Percentiles rank a stretch among this genome's conserved stretches.
phyloP scores from a whole-genome alignment of 2,797 vertebrate genomes.

The Fratercula arctica region DNA sequence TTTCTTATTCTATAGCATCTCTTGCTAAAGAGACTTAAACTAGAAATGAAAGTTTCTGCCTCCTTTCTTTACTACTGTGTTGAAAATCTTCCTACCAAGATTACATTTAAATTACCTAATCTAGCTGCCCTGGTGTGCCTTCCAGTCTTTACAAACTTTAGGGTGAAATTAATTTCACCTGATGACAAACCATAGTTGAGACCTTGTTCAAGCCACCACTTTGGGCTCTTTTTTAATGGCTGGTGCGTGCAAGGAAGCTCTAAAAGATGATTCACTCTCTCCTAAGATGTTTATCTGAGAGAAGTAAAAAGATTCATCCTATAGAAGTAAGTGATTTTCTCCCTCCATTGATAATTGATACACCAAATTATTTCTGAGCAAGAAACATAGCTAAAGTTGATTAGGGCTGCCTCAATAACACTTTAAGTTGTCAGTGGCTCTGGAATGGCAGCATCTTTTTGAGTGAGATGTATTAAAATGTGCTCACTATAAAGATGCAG shows the following conservation, averaged over 20 bases:
- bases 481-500: background rate
- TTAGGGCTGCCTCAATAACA: background rate
- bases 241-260: background rate
- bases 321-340: background rate
- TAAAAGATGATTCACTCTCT: background rate
- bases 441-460: background rate
- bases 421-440: background rate
- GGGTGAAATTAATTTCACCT: background rate
- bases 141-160: background rate
- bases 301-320: background rate
- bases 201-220: background rate
- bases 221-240: background rate
- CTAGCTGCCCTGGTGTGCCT: background rate
- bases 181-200: background rate
- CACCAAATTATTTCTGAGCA: background rate
- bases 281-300: background rate
- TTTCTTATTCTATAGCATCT: background rate
- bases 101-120: conserved; percentile 12
- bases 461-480: background rate
- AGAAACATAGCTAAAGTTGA: background rate
- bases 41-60: background rate
- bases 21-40: conserved; percentile 1
- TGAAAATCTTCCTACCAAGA: background rate
- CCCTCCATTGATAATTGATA: background rate
- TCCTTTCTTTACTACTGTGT: background rate